Evolutionary conservation across 2,113 vertebrate species (phyloP), one percentile per base, ranked within the genome.

Genomic region (Syngnathus scovelli): DNA sequence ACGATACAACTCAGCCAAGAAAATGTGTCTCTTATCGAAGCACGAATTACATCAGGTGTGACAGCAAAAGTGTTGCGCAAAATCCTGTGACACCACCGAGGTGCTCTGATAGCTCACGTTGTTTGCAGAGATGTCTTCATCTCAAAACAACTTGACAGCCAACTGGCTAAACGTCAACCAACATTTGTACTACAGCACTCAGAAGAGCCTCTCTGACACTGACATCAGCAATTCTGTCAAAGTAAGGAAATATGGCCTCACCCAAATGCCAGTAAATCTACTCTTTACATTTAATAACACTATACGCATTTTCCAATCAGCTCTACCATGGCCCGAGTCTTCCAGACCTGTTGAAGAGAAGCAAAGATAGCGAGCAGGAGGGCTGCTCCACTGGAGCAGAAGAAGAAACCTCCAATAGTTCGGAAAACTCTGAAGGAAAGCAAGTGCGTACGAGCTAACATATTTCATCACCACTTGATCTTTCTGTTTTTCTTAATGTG

Each of bases 191-290:
- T 23, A 9, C 64, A 86, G 64, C 54, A 87, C 89, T 66, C 90
- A 92, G 18, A 92, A 94, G 78, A 98, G 94, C 77, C 90, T 89
- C 56, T 98, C 95, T 0, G 95, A 98, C 72, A 93, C 93, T 0
- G 92, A 95, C 51, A 92, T 98, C 90, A 90, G 89, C 75, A 83
- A 87, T 72, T 64, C 89, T 15, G 67, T 51, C 80, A 83, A 64
- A 52, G 95, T 94, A 90, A 27, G 77, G 4, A 5, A 46, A 16
- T 2, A 33, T 33, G 27, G 27, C 27, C 27, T 33, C 27, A 33
- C 27, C 27, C 27, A 33, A 33, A 33, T 33, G 27, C 27, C 27
- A 33, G 27, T 33, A 43, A 43, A 12, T 10, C 0, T 3, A 3
- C 19, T 8, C 3, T 3, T 51, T n/a, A n/a, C 49, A 51, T 19